These are phyloP conservation scores for Bombus haemorrhoidalis DNA, from an alignment of 1,140 invertebrate species.

Conservation along the genomic window DNA sequence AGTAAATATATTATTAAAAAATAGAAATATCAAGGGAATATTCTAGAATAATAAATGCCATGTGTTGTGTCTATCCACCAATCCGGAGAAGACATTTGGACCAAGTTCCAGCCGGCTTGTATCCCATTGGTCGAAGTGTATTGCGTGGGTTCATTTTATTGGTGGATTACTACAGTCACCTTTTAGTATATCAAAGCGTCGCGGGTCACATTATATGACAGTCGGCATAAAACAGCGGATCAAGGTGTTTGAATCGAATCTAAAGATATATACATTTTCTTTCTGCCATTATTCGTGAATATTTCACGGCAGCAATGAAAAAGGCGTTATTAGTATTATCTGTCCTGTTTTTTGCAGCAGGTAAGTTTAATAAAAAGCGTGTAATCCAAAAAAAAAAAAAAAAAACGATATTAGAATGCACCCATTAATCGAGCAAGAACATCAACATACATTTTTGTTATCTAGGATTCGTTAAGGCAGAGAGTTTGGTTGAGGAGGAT, in stretches of 20 bases:
- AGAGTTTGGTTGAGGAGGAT: slow-evolving; percentile 78
- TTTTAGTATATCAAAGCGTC: slow-evolving; percentile 53
- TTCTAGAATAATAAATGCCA: slow-evolving; percentile 51
- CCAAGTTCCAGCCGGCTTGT: slow-evolving; percentile 39
- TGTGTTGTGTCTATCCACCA: slow-evolving; percentile 50
- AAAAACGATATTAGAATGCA: slow-evolving; percentile 10
- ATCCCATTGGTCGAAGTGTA: slow-evolving; percentile 69
- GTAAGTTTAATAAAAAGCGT: slow-evolving; percentile 75
- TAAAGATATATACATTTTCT: slow-evolving; percentile 28
- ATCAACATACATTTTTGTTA: slow-evolving; percentile 42
- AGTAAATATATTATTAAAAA: neutral
- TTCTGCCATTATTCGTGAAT: slow-evolving; percentile 61
- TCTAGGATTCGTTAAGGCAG: slow-evolving; percentile 74
- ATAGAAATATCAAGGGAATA: slow-evolving; percentile 19
- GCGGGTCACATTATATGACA: slow-evolving; percentile 55
- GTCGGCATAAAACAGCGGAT: slow-evolving; percentile 62
- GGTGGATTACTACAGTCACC: slow-evolving; percentile 50
- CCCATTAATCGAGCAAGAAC: neutral
- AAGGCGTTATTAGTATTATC: slow-evolving; percentile 81
- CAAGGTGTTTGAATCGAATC: neutral
- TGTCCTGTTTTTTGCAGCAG: slow-evolving; percentile 82
- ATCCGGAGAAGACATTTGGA: slow-evolving; percentile 72
- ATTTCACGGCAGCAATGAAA: slow-evolving; percentile 81
- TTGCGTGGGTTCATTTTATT: slow-evolving; percentile 77
- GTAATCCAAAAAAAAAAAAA: neutral